A percentile compares a stretch with the other conserved stretches of the same genome.
These are phyloP conservation scores for Clupea harengus DNA, from an alignment of 2,113 vertebrate genomes.

Conservation along the genomic window DNA sequence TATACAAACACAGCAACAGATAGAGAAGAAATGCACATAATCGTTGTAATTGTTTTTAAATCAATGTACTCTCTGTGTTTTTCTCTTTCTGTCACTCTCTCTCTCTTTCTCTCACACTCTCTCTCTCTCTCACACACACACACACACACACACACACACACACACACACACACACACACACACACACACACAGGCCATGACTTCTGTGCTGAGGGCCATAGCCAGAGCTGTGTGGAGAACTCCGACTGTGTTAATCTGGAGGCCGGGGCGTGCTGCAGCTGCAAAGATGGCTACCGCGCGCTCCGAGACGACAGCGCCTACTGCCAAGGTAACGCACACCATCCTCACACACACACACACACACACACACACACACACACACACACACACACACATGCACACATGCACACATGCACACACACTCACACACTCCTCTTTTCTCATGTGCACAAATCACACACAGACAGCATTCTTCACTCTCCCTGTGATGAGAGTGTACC, in stretches of 20 bases:
- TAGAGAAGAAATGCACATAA: neutral
- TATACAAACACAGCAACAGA: neutral
- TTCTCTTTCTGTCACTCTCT: neutral
- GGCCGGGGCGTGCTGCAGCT: slow-evolving; percentile 79
- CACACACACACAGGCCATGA: slow-evolving; percentile 69
- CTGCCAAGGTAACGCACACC: slow-evolving; percentile 82
- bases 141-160: neutral
- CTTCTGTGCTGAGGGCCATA: slow-evolving; percentile 80
- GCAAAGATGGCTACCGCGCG: slow-evolving; percentile 78
- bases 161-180: neutral
- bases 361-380: neutral
- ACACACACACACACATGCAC: neutral
- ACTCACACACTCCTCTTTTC: too few relatives aligned
- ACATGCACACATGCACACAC: too few relatives aligned
- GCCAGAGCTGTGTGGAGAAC: slow-evolving; percentile 80
- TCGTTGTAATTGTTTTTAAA: too few relatives aligned
- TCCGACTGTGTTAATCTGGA: slow-evolving; percentile 82
- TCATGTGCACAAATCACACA: too few relatives aligned
- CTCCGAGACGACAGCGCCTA: slow-evolving; percentile 85
- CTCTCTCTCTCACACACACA: neutral
- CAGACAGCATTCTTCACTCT: too few relatives aligned
- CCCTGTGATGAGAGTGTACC: too few relatives aligned
- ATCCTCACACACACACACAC: neutral
- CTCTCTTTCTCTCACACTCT: neutral
- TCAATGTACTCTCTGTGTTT: neutral